These are phyloP conservation scores for Polymixis flavicincta DNA, from an alignment of 2,888 invertebrate genomes.

Conservation along the genomic window DNA sequence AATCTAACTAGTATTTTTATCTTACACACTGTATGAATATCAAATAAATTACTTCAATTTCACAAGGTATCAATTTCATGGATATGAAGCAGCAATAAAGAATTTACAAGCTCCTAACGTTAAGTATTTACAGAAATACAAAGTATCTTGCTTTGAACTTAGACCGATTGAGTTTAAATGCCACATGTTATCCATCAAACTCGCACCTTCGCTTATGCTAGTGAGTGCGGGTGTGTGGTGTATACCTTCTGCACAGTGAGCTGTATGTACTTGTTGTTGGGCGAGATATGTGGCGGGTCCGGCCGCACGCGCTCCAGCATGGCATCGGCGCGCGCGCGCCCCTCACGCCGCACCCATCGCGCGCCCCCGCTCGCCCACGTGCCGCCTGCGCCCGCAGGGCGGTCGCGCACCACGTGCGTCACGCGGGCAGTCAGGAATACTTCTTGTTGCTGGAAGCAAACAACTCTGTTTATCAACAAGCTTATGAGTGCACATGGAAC, in stretches of 20 bases:
- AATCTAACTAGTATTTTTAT: constrained; percentile 34
- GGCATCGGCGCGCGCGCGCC: constrained; percentile 93
- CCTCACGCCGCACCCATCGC: constrained; percentile 70
- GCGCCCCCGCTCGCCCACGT: constrained; percentile 41
- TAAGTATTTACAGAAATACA: constrained; percentile 25
- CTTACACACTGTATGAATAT: constrained; percentile 37
- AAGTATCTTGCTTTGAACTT: constrained; percentile 2
- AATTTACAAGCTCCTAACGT: constrained; percentile 38
- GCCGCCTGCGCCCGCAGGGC: constrained; percentile 68
- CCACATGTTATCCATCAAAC: constrained; percentile 57
- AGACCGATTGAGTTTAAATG: constrained; percentile 3
- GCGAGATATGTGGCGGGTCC: constrained; percentile 80
- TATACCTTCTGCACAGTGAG: constrained; percentile 86
- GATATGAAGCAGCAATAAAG: constrained; percentile 49
- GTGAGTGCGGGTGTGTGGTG: neutral
- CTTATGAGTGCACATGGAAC: neutral
- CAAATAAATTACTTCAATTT: constrained; percentile 15
- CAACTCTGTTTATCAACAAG: constrained; percentile 26
- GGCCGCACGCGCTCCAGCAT: constrained; percentile 94
- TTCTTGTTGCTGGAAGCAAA: constrained; percentile 89
- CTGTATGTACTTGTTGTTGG: constrained; percentile 75
- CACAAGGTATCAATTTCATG: constrained; percentile 53
- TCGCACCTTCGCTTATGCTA: constrained; percentile 37
- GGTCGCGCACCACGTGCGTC: constrained; percentile 90
- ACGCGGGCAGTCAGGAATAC: constrained; percentile 91